Conservation (phyloP, 2,888 invertebrate species). For the Acrocyrtus sp. region DNA sequence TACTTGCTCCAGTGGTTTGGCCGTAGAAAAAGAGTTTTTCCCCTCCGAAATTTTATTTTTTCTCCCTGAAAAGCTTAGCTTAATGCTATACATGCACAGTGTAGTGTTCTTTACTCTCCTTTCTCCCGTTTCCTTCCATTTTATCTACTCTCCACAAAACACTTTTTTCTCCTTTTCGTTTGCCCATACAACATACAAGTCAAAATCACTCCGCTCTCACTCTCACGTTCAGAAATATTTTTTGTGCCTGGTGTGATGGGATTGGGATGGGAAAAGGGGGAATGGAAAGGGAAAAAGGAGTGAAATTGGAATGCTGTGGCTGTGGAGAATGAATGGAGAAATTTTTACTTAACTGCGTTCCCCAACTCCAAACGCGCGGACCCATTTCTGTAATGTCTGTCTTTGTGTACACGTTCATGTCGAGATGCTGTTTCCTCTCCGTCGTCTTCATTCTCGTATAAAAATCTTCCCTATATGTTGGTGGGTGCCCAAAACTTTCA, state of each 20-base stretch:
- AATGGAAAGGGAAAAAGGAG: background rate
- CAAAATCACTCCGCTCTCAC: background rate
- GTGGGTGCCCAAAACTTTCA: background rate
- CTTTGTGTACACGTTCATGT: background rate
- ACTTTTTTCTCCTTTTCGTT: background rate
- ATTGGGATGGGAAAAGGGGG: background rate
- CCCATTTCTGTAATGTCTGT: no score
- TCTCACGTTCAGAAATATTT: no score
- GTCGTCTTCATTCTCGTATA: background rate
- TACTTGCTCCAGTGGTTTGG: background rate
- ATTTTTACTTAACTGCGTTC: no score
- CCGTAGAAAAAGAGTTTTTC: background rate
- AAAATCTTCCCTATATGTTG: background rate
- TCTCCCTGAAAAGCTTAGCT: no score
- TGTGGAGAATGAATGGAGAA: background rate
- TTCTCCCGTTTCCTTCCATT: no score
- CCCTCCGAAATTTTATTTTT: background rate
- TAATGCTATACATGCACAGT: no score
- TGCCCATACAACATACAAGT: background rate
- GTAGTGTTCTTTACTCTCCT: background rate
- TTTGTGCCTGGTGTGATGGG: no score
- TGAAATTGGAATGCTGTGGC: background rate
- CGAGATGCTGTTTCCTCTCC: background rate
- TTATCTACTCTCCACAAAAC: background rate
- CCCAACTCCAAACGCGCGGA: no score